Evolutionary conservation across 2,797 vertebrate species (phyloP).

Genomic region (Acanthurus leucopareius): DNA sequence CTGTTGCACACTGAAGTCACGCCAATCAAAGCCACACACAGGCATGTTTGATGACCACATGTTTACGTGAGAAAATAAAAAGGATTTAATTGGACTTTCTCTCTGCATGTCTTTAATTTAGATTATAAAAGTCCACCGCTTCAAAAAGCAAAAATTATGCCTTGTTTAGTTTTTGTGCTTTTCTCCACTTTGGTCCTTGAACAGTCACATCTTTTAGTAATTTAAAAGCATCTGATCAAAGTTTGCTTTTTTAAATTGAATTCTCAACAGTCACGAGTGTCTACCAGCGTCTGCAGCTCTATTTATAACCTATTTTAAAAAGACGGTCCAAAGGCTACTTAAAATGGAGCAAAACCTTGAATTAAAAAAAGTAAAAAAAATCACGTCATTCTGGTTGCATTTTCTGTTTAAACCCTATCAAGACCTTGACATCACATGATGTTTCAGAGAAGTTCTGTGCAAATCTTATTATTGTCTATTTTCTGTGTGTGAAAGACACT

Average conservation of each 20-base stretch:
- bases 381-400: background rate
- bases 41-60: background rate
- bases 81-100: background rate
- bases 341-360: constrained; percentile 27
- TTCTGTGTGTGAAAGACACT: background rate
- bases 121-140: background rate
- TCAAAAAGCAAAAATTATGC: background rate
- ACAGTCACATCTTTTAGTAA: background rate
- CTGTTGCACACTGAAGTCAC: constrained; percentile 32
- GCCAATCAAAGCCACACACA: background rate
- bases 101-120: background rate
- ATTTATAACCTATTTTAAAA: constrained; percentile 48
- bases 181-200: background rate
- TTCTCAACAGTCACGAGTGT: constrained; percentile 43
- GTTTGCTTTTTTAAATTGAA: constrained; percentile 11
- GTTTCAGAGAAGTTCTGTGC: background rate
- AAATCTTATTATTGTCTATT: background rate
- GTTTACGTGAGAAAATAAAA: constrained; percentile 10
- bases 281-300: constrained; percentile 16
- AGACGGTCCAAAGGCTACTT: background rate
- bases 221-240: constrained; percentile 11
- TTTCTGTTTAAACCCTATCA: background rate
- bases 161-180: background rate
- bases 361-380: constrained; percentile 1
- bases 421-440: constrained; percentile 15